A percentile compares a stretch with the other conserved stretches of the same genome.
Evolutionary conservation across 2,797 vertebrate genomes (phyloP).

Genomic region (Typhlichthys eigenmanni): DNA sequence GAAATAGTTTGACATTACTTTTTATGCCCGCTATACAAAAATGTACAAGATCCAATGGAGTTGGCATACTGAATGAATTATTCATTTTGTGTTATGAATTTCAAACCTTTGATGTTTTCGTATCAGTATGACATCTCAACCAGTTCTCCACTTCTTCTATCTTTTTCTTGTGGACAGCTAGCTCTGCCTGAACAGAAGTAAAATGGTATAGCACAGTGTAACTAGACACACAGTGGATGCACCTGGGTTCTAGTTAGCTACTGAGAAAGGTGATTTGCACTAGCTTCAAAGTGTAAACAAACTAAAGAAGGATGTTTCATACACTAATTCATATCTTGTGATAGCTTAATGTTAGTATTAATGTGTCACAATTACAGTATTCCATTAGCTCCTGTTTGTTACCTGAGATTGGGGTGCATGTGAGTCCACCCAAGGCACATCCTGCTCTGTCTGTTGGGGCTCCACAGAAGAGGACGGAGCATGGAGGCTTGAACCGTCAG

Average conservation of each 20-base stretch:
- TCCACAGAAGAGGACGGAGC: conserved; percentile 9
- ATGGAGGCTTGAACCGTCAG: conserved; percentile 18
- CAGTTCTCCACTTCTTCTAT: conserved; percentile 92
- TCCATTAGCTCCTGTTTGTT: conserved; percentile 7
- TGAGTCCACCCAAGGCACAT: conserved; percentile 89
- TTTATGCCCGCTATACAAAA: neutral
- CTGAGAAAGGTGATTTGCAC: too few species aligned
- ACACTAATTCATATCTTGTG: too few species aligned
- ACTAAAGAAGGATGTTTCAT: too few species aligned
- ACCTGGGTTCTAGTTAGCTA: too few species aligned
- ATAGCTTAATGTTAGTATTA: too few species aligned
- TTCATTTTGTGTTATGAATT: neutral
- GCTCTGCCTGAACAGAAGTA: conserved; percentile 79
- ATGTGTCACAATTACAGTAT: too few species aligned
- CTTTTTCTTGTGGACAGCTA: conserved; percentile 97
- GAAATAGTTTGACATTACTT: neutral
- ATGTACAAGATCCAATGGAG: neutral
- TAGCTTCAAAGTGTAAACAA: too few species aligned
- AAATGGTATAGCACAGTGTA: neutral
- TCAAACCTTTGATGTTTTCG: conserved; percentile 64
- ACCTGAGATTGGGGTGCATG: conserved; percentile 86
- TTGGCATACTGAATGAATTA: neutral
- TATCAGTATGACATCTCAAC: conserved; percentile 77
- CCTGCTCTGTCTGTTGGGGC: conserved; percentile 44
- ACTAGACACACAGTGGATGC: neutral